A percentile compares a stretch with the other conserved stretches of the same genome.
phyloP scores from a whole-genome alignment of 1,140 invertebrate genomes.

The Ephestia elutella region DNA sequence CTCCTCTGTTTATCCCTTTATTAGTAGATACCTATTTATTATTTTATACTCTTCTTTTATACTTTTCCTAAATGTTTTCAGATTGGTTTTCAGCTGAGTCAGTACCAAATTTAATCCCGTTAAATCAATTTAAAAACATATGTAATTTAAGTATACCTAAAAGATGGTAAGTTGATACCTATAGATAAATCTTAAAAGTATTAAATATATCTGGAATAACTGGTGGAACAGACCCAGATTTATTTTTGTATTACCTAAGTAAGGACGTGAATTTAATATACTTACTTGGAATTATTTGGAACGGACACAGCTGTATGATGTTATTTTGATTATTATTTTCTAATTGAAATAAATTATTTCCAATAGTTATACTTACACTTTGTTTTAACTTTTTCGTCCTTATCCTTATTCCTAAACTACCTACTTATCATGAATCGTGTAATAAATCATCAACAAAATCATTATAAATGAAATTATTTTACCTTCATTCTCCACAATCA shows the following conservation, averaged over 20 bases:
- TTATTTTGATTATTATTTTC: conserved; percentile 22
- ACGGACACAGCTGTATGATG: background rate
- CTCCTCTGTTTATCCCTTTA: background rate
- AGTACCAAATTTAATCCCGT: background rate
- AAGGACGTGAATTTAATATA: no score
- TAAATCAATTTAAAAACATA: background rate
- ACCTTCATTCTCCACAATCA: background rate
- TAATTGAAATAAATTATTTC: conserved; percentile 26
- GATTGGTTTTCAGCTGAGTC: background rate
- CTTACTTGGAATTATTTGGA: background rate
- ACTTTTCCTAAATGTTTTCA: background rate
- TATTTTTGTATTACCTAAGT: conserved; percentile 11
- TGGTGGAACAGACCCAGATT: no score
- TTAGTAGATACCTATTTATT: no score
- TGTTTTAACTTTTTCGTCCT: conserved; percentile 5
- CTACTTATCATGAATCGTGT: background rate
- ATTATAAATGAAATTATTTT: background rate
- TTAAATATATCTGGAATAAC: no score
- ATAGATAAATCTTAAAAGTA: no score
- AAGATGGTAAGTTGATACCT: no score
- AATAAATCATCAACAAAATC: background rate
- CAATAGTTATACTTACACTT: conserved; percentile 20
- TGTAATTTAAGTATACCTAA: no score
- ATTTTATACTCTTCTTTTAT: conserved; percentile 13
- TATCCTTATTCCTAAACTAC: background rate